These are phyloP conservation scores for Xenus cinereus DNA, from an alignment of 2,113 vertebrate genomes.

Conservation along the genomic window DNA sequence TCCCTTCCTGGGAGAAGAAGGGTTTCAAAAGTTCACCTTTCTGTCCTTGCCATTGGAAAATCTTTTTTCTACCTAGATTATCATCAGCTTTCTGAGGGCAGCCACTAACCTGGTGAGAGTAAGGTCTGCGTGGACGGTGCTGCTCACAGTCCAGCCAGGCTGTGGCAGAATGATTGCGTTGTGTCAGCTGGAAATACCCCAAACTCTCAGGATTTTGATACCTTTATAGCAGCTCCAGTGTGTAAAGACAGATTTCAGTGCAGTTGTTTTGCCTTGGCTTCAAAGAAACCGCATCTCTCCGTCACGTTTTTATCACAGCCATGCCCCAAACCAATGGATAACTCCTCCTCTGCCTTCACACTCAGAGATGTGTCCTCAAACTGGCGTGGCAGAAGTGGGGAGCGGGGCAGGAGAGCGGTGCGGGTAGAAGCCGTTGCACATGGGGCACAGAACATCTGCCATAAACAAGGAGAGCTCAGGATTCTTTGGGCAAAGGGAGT, in stretches of 20 bases:
- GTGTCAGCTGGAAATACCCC: neutral
- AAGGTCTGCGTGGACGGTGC: neutral
- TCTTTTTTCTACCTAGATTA: neutral
- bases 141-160: neutral
- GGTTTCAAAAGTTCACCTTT: neutral
- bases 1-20: neutral
- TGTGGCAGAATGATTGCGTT: rapidly evolving
- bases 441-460: neutral
- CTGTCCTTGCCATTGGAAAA: neutral
- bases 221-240: neutral
- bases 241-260: neutral
- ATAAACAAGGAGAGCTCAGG: neutral
- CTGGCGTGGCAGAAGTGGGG: rapidly evolving
- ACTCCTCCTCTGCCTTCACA: neutral
- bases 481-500: neutral
- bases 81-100: neutral
- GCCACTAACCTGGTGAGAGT: neutral
- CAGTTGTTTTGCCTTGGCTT: neutral
- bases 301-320: neutral
- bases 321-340: rapidly evolving
- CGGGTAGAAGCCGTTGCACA: neutral
- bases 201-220: neutral
- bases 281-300: neutral
- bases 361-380: neutral
- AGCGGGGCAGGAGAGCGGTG: neutral